Evolutionary conservation across 2,797 vertebrate species (phyloP), one percentile per base, ranked within the genome.

Genomic region (Nyctalus aviator): DNA sequence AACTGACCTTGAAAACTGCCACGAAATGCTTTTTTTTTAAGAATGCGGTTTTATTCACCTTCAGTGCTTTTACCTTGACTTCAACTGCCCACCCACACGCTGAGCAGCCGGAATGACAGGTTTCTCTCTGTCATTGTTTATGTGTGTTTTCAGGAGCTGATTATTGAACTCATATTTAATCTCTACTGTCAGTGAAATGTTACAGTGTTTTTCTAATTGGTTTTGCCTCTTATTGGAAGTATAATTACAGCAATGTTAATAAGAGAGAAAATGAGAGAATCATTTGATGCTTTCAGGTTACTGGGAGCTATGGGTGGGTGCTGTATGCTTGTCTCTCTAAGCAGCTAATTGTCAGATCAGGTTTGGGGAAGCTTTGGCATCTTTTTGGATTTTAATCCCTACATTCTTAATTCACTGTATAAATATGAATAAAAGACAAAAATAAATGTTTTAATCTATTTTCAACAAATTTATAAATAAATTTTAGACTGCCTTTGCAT

Each of bases 91-190:
- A 78, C 32, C 55, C 82, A 94, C 90, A 96, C 91, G 27, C 32
- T 25, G 32, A 96, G 68, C 59, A 20, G 62, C 90, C 76, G 72
- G 72, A 79, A 44, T 78, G 86, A 30, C 71, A 76, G 44, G 20
- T 94, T 97, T 97, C 84, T 95, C 73, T 62, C 35, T 93, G 84
- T 81, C 95, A 81, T 94, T 95, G 88, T 87, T 96, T 88, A 88
- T 23, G 1, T 68, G 18, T 94, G 81, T 96, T 97, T 97, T 83
- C 89, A 86, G 72, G 77, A 81, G 50, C 87, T 96, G 93, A 97
- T 97, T 96, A 73, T 90, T 81, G 72, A 97, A 93, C 55, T 95
- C 77, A 4, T 92, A 9, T 92, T 97, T 96, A 96, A 97, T 98
- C 96, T 97, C 97, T 96, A 96, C 96, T 97, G 88, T 91, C 84